Conservation (phyloP, 2,888 invertebrate genomes). For the Aleiodes testaceus region DNA sequence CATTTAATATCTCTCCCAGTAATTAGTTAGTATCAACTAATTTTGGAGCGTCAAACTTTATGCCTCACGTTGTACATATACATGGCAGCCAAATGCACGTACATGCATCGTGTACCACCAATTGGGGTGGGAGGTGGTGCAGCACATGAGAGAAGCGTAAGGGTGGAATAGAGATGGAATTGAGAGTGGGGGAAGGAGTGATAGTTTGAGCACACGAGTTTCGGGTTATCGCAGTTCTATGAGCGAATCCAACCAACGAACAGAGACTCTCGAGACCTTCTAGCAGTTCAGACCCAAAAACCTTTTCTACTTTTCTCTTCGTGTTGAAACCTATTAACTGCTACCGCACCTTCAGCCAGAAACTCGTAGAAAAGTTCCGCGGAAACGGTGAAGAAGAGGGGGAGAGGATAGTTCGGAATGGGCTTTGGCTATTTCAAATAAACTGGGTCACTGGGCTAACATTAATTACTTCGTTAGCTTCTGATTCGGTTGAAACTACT, state of each 20-base stretch:
- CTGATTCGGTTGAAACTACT: slow-evolving; percentile 5
- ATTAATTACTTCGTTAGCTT: slow-evolving; percentile 56
- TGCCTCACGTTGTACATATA: neutral
- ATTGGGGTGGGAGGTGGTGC: too few relatives aligned
- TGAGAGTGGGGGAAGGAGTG: neutral
- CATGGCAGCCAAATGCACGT: slow-evolving; percentile 13
- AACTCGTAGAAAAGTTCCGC: too few relatives aligned
- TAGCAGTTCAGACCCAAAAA: neutral
- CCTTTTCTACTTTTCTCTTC: slow-evolving; percentile 5
- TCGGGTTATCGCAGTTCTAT: neutral
- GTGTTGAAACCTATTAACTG: slow-evolving; percentile 53
- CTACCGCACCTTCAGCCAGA: slow-evolving; percentile 47
- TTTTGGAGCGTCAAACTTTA: slow-evolving; percentile 11
- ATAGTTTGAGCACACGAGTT: slow-evolving; percentile 10
- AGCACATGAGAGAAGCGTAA: too few relatives aligned
- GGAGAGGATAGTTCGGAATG: neutral
- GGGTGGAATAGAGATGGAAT: too few relatives aligned
- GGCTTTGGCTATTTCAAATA: slow-evolving; percentile 53
- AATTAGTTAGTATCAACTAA: neutral
- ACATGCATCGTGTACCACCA: neutral
- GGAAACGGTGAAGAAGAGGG: slow-evolving; percentile 44
- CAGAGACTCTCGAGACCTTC: too few relatives aligned
- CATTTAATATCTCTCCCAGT: neutral
- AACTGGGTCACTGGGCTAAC: slow-evolving; percentile 53
- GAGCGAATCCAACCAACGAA: neutral